These are phyloP conservation scores for Paracentrotus lividus DNA, from an alignment of 53 echinoderm and acorn worm genomes.

Conservation along the genomic window DNA sequence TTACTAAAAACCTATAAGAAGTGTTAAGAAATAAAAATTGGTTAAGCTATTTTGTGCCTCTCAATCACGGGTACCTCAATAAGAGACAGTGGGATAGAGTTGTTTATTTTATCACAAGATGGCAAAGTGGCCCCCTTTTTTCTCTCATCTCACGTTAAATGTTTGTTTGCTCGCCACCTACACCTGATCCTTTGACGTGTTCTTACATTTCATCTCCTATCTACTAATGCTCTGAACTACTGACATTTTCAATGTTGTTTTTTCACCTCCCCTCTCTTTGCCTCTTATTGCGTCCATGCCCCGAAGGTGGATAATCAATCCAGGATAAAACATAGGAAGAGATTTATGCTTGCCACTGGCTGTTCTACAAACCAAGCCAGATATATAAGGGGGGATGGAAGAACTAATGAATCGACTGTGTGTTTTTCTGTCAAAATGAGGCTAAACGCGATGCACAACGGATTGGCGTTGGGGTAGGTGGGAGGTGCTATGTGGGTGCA, in stretches of 20 bases:
- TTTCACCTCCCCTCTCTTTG: background rate
- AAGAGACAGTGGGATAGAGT: background rate
- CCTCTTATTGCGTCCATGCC: background rate
- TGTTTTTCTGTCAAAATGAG: slow-evolving; percentile 18
- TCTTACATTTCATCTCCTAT: background rate
- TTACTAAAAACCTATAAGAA: background rate
- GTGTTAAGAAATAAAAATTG: background rate
- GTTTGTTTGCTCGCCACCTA: slow-evolving; percentile 4
- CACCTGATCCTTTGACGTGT: background rate
- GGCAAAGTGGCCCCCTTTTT: background rate
- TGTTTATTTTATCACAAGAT: background rate
- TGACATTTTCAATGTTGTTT: slow-evolving; percentile 19
- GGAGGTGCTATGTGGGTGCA: background rate
- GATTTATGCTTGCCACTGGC: slow-evolving; percentile 30
- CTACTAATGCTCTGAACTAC: slow-evolving; percentile 25
- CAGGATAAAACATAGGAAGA: background rate
- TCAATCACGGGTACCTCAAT: background rate
- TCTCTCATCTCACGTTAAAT: background rate
- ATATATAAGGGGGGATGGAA: background rate
- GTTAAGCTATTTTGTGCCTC: background rate
- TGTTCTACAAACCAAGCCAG: slow-evolving; percentile 1
- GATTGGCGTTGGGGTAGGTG: background rate
- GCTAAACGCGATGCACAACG: background rate
- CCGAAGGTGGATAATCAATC: slow-evolving; percentile 15
- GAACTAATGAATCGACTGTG: slow-evolving; percentile 9